These are phyloP conservation scores for Anolis apletophallus DNA, from an alignment of 2,797 vertebrate genomes.

Conservation along the genomic window DNA sequence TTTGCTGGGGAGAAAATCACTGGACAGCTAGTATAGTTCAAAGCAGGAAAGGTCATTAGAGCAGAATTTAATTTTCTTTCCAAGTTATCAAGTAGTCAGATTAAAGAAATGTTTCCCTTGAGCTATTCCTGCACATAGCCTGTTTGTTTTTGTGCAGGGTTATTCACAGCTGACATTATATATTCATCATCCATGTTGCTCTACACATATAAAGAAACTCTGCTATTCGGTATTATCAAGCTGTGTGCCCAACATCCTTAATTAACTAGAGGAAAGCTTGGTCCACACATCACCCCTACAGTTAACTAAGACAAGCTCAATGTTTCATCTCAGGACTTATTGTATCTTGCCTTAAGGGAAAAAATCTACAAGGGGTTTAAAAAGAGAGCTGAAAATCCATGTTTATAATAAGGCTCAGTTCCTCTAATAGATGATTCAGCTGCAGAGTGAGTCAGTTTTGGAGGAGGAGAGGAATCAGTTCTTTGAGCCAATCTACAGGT, in stretches of 20 bases:
- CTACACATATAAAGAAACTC: not conserved
- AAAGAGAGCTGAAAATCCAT: not conserved
- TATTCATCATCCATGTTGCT: not conserved
- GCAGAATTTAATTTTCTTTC: not conserved
- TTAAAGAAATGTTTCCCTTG: not conserved
- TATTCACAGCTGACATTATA: not conserved
- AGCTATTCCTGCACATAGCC: not conserved
- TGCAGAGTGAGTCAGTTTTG: too few relatives aligned
- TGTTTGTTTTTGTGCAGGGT: not conserved
- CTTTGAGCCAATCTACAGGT: not conserved
- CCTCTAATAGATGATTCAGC: not conserved
- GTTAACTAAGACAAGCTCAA: not conserved
- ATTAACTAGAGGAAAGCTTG: constrained; percentile 4
- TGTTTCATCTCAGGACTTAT: not conserved
- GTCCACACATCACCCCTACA: not conserved
- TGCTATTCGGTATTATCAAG: not conserved
- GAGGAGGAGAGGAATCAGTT: not conserved
- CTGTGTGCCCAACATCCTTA: not conserved
- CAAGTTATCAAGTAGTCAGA: not conserved
- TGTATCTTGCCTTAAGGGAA: not conserved
- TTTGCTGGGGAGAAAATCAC: not conserved
- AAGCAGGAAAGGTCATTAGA: not conserved
- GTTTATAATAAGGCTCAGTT: not conserved
- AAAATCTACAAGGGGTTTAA: not conserved
- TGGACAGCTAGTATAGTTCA: not conserved